These are phyloP conservation scores for Willisornis vidua DNA, from an alignment of 2,113 vertebrate genomes.

Conservation along the genomic window DNA sequence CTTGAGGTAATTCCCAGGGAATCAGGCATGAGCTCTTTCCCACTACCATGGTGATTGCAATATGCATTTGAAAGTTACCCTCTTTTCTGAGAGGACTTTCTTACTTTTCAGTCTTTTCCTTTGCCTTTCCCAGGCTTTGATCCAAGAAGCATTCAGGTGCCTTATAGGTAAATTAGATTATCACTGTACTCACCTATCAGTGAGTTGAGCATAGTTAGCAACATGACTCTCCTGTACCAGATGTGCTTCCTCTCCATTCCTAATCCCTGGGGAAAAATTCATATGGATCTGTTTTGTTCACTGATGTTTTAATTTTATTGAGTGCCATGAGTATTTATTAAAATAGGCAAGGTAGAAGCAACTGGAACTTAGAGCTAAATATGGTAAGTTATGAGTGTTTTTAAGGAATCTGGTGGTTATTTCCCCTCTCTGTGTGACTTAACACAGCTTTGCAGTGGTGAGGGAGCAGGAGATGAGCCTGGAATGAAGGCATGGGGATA, in stretches of 20 bases:
- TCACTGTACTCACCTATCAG: not conserved
- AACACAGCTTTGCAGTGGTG: not conserved
- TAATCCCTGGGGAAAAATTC: not conserved
- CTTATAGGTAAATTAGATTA: conserved; percentile 15
- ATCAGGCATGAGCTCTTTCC: conserved; percentile 44
- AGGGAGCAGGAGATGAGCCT: not conserved
- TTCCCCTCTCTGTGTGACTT: not conserved
- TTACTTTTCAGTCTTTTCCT: conserved; percentile 49
- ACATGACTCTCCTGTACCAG: not conserved
- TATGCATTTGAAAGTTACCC: conserved; percentile 10
- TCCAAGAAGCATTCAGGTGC: not conserved
- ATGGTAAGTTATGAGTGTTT: not conserved
- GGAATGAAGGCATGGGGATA: not conserved
- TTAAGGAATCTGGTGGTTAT: not conserved
- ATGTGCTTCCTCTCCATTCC: not conserved
- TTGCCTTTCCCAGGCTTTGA: conserved; percentile 3
- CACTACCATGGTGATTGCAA: conserved; percentile 24
- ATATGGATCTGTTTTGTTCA: conserved; percentile 21
- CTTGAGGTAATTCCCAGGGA: conserved; percentile 60
- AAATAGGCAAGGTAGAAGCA: not conserved
- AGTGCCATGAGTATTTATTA: not conserved
- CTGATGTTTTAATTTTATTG: conserved; percentile 43
- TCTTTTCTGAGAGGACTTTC: not conserved
- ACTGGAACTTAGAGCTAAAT: not conserved
- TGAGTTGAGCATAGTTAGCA: not conserved